Percentiles rank a stretch among this genome's conserved stretches.
Conservation (phyloP, 2,113 vertebrate species). For the Otocyon megalotis region DNA sequence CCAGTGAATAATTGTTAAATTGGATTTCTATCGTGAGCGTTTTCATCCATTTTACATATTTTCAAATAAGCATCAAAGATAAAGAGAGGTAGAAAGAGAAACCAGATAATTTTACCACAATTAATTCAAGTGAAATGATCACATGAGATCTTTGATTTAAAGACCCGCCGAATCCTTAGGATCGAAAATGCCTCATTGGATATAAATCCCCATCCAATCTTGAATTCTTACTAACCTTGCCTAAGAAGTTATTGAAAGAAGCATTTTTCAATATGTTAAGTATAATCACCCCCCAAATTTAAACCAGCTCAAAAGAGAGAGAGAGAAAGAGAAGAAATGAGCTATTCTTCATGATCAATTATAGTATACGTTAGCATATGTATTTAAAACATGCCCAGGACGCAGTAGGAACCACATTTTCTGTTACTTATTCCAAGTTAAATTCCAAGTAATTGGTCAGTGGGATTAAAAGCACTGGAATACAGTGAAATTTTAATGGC, state of each 20-base stretch:
- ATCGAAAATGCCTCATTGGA: not conserved
- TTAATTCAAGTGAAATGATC: not conserved
- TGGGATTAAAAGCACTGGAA: slow-evolving; percentile 82
- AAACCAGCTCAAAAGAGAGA: not conserved
- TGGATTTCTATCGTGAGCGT: not conserved
- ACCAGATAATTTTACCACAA: not conserved
- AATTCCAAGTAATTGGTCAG: slow-evolving; percentile 84
- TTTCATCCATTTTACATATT: not conserved
- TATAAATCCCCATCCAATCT: not conserved
- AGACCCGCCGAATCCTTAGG: not conserved
- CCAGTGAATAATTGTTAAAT: not conserved
- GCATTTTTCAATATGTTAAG: not conserved
- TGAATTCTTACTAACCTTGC: not conserved
- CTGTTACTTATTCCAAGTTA: slow-evolving; percentile 76
- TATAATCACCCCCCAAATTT: not conserved
- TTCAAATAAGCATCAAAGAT: not conserved
- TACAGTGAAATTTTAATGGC: slow-evolving; percentile 81
- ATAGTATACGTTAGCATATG: not conserved
- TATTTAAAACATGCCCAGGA: not conserved
- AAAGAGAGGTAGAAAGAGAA: not conserved
- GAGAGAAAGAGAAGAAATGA: not conserved
- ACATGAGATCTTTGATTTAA: not conserved
- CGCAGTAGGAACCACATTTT: slow-evolving; percentile 3
- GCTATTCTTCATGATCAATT: not conserved
- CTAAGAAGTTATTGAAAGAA: not conserved